phyloP scores from a whole-genome alignment of 2,113 vertebrate genomes.

The Oncorhynchus keta region DNA sequence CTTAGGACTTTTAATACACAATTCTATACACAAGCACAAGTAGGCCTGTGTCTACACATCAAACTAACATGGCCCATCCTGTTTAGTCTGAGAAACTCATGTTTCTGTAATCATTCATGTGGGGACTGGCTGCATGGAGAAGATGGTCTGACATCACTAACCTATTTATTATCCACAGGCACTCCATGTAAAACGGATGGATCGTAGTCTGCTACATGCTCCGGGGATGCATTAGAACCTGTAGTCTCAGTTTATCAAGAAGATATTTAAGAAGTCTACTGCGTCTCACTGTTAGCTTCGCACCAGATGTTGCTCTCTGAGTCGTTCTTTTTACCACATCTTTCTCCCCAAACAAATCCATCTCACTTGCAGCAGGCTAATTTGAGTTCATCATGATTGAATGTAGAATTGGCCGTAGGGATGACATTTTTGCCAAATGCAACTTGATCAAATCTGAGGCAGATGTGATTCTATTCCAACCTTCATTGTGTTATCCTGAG shows the following conservation, averaged over 20 bases:
- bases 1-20: neutral
- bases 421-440: neutral
- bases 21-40: neutral
- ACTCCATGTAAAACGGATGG: slow-evolving; percentile 23
- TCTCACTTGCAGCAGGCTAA: neutral
- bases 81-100: neutral
- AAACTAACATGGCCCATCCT: no score
- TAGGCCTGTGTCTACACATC: neutral
- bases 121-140: slow-evolving; percentile 5
- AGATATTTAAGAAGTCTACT: neutral
- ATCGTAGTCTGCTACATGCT: slow-evolving; percentile 27
- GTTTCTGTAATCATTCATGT: slow-evolving; percentile 6
- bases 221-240: slow-evolving; percentile 16
- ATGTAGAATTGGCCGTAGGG: neutral
- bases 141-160: slow-evolving; percentile 18
- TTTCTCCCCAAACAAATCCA: neutral
- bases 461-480: slow-evolving; percentile 2
- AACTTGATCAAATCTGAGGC: neutral
- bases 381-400: no score
- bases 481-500: neutral
- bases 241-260: slow-evolving; percentile 4
- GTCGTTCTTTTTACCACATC: neutral
- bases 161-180: slow-evolving; percentile 17
- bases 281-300: neutral
- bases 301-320: neutral